Percentiles rank a stretch among this genome's conserved stretches.
Evolutionary conservation across 2,113 vertebrate species (phyloP).

Genomic region (Scatophagus argus): DNA sequence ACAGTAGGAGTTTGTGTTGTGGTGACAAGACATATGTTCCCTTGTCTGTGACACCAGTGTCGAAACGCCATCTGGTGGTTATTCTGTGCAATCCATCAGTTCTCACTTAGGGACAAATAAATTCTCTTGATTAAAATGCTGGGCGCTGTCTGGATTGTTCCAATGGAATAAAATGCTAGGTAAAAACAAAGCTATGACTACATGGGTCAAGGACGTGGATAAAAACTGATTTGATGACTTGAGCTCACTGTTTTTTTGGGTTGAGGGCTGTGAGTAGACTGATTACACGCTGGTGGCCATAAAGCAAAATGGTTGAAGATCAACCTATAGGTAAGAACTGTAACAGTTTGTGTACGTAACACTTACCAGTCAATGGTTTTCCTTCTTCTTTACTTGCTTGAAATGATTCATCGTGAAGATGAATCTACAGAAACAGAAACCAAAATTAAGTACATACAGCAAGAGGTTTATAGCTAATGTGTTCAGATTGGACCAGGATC

Average conservation of each 20-base stretch:
- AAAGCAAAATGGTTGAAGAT: neutral
- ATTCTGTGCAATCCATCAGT: too few species aligned
- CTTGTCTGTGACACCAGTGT: too few species aligned
- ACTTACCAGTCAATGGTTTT: slow-evolving; percentile 51
- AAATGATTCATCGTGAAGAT: slow-evolving; percentile 39
- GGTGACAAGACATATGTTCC: too few species aligned
- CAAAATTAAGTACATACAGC: neutral
- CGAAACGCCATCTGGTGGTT: too few species aligned
- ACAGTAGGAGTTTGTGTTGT: too few species aligned
- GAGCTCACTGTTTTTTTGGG: neutral
- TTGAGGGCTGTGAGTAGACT: neutral
- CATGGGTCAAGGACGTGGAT: neutral
- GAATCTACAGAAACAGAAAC: slow-evolving; percentile 25
- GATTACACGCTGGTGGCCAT: neutral
- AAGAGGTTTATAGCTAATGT: neutral
- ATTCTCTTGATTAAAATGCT: neutral
- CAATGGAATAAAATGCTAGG: neutral
- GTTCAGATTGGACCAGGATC: neutral
- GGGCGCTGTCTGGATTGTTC: too few species aligned
- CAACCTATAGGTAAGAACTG: too few species aligned
- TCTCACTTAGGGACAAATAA: too few species aligned
- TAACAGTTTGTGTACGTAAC: neutral
- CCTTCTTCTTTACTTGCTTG: slow-evolving; percentile 42
- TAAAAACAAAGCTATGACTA: neutral
- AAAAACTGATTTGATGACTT: neutral